Evolutionary conservation across 2,797 vertebrate species (phyloP), one percentile per base, ranked within the genome.

Genomic region (Arnoldichthys spilopterus): DNA sequence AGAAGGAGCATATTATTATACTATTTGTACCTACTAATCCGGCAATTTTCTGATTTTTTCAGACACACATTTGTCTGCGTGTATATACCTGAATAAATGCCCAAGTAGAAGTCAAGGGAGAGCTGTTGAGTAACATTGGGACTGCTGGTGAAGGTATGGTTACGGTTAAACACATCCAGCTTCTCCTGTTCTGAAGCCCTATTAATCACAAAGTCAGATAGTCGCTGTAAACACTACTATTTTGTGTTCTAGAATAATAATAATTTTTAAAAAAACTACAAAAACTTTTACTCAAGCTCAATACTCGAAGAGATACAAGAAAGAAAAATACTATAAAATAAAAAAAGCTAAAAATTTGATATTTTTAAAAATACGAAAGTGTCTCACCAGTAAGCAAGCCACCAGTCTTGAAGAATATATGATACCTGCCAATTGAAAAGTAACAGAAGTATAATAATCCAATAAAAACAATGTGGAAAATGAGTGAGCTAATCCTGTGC

Each of bases 371-470:
- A 64, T 3, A 4, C 49, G 30, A 26, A 15, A 18, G 6, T 28
- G 40, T 71, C 95, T 92, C 85, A 99, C 97, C 97, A 98, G 84
- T 96, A 92, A 4, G 96, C 96, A 85, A 99, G 92, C 97, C 97
- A 99, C 97, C 96, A 99, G 85, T 98, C 98, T 82, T 97, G 96
- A 69, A 98, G 85, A 70, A 98, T 87, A 76, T 95, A 98, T 2
- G 93, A 75, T 12, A 90, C 88, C 97, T 99, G 79, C 1, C 86
- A 73, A 30, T 87, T 72, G 68, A 83, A 80, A 67, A 64, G 62
- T 0, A 69, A 62, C 67, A 78, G 82, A 80, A 53, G 68, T 54
- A 68, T 47, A 32, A 63, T 5, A 54, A 56, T 1, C 9, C 12
- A 79, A 7, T 22, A 34, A 34, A 58, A 18, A 30, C 9, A 47